Conservation (phyloP, 2,113 vertebrate species). For the Laterallus jamaicensis region DNA sequence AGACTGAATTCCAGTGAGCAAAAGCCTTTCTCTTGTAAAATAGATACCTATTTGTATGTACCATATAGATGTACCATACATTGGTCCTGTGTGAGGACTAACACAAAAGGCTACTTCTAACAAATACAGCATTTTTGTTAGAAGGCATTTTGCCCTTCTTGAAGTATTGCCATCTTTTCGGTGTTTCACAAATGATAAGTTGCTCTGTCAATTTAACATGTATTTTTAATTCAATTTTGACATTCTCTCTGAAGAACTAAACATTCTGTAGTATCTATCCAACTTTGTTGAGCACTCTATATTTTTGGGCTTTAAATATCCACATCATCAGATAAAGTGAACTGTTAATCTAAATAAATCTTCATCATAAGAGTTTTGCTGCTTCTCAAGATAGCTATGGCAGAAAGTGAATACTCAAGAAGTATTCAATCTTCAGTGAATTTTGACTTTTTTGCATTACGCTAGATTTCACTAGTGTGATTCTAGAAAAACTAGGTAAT, state of each 20-base stretch:
- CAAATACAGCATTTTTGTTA: not conserved
- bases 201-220: not conserved
- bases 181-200: accelerated
- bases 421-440: not conserved
- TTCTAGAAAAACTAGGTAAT: not conserved
- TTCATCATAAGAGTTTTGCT: not conserved
- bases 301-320: not conserved
- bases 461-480: no score
- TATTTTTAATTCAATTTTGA: not conserved
- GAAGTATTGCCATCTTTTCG: not conserved
- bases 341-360: not conserved
- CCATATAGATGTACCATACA: not conserved
- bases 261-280: not conserved
- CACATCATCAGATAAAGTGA: not conserved
- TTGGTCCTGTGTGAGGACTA: not conserved
- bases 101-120: not conserved
- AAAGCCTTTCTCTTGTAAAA: not conserved
- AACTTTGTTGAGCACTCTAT: accelerated
- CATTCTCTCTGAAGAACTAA: not conserved
- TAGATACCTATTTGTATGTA: not conserved
- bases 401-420: not conserved
- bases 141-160: not conserved
- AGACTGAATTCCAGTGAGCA: not conserved
- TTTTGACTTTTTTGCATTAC: not conserved
- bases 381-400: not conserved